Evolutionary conservation across 1,140 invertebrate genomes (phyloP), one percentile per base, ranked within the genome.

Genomic region (Lucilia cuprina): DNA sequence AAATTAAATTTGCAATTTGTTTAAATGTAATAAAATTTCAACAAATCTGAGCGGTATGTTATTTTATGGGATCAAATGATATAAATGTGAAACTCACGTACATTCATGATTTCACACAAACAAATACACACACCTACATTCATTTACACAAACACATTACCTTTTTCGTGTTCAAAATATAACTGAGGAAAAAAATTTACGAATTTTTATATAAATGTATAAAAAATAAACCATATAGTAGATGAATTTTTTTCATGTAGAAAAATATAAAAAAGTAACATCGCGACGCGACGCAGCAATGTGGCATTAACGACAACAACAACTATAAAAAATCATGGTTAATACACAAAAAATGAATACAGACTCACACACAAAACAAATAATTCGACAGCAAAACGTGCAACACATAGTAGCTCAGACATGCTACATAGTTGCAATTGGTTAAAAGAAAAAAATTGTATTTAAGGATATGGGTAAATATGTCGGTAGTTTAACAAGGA

Each of bases 21-120:
- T 80, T 80, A 80, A 80, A 80, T 80, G 77, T 80, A 80, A 80
- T 80, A 80, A 80, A 80, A 80, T 80, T 80, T 80, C 77, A 80
- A 80, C 77, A 80, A 80, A 80, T 80, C 77, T 80, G 77, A 80
- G 41, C 77, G 77, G 41, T 80, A 25, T 80, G 77, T 80, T 50
- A 50, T 80, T 80, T 80, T 80, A 80, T 80, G 77, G 77, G 77
- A 80, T 80, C 77, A 80, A 80, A 80, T 80, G 77, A 80, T 80
- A 80, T 80, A 80, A 60, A 80, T 41, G 77, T 49, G 77, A 21
- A 17, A 60, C 21, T 65, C 82, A 65, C 82, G 25, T 65, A 65
- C 17, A 49, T n/a, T 83, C 65, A 83, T 65, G 13, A 35, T 2
- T 74, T 83, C 35, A 74, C 17, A 25, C 78, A 82, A 13, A 49